Base-by-base conservation (phyloP, 2,797 vertebrate species). In the Malurus leucopterus region DNA sequence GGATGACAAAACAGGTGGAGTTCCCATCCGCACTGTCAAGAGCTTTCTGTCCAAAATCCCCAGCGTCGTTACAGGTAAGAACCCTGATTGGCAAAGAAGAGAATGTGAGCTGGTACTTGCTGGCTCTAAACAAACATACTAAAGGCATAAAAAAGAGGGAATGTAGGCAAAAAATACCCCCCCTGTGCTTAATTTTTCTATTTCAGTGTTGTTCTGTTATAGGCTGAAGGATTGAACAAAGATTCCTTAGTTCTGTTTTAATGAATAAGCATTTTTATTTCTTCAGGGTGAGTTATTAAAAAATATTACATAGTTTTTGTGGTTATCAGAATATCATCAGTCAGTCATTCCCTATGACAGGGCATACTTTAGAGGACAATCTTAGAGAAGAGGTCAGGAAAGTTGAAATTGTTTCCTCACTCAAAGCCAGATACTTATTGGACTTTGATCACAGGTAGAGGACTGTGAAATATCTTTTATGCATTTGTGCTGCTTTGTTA, bases 11-110 rank as follows among this genome's bases (percentile, higher is more conserved):
- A 97, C 98, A 2, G 99, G 99, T 14, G 99, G 99, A 6, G 98
- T 99, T 67, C 98, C 98, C 67, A 98, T 99, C 95, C 98, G 99
- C 94, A 99, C 99, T 26, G 99, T 99, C 94, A 99, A 99, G 97
- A 99, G 99, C 94, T 99, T 99, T 96, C 98, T 99, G 97, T 99
- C 99, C 74, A 99, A 99, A 97, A 99, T 99, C 93, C 99, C 99
- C 92, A 99, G 99, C 27, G 99, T 99, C 1, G 98, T 99, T 92
- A 99, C 99, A 26, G 99, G 99, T 99, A 96, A 95, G 94, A 30
- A 23, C 34, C 2, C 7, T 8, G 4, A 22, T 6, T 50, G 79
- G 24, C 72, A 41, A n/a, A 34, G 15, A 84, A 50, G 26, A 27
- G 29, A 40, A 16, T 15, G 0, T 41, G 34, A 84, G 15, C 59